Evolutionary conservation across 2,888 invertebrate genomes (phyloP), one percentile per base, ranked within the genome.

Genomic region (Liodrosophila aerea): DNA sequence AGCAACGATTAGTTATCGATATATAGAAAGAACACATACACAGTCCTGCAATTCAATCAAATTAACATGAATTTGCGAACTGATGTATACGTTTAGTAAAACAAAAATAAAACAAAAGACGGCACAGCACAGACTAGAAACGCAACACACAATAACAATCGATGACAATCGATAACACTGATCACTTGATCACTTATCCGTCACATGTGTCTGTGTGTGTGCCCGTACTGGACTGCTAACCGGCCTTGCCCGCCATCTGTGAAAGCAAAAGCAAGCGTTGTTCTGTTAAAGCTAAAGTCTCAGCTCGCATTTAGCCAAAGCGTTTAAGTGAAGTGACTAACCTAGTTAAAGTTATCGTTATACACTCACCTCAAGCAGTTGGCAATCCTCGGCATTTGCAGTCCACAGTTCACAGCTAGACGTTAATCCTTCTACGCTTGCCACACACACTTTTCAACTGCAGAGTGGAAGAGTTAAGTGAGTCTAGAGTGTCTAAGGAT

Each of bases 251-350:
- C 7, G 45, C 33, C 34, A 67, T 64, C 83, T 82, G 83, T 72
- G 71, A 46, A 75, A 59, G 61, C 76, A 64, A 64, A 59, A 75
- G 54, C 22, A 62, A 58, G 63, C 61, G 22, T 22, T 61, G 22
- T 22, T 2, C 22, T 22, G 22, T 22, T 22, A 22, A 5, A 22
- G 22, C 22, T n/a, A n/a, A n/a, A n/a, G n/a, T n/a, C n/a, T 22
- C 22, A 5, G 22, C 5, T 4, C 5, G 22, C 22, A 5, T 4
- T 22, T 22, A 22, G 5, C 22, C 5, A 22, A 22, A 22, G 22
- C 22, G 22, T 4, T 22, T 22, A 22, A 22, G 5, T 22, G 2
- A 22, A 22, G 22, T 5, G n/a, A n/a, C 22, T 22, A 22, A 22
- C 2, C 22, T 22, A 22, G 22, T 22, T 22, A 22, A 22, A 22